Evolutionary conservation across 2,888 invertebrate species (phyloP).

Genomic region (Drosophila seclusa): DNA sequence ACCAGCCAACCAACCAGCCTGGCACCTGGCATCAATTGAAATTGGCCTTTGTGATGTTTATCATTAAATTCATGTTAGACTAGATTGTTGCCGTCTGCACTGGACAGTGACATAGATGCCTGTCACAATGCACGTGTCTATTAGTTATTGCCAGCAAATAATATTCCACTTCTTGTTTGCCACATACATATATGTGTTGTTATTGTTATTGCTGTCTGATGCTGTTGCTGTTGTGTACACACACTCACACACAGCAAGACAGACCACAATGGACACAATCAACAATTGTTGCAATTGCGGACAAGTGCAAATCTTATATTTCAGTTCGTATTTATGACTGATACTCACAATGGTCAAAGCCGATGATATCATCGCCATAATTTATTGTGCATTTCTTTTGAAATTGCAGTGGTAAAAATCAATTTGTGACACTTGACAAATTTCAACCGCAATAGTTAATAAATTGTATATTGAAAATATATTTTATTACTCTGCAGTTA

Average conservation of each 20-base stretch:
- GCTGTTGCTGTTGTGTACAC: slow-evolving; percentile 50
- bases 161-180: slow-evolving; percentile 60
- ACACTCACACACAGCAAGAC: slow-evolving; percentile 10
- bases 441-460: slow-evolving; percentile 10
- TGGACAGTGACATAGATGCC: slow-evolving; percentile 11
- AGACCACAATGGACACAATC: slow-evolving; percentile 68
- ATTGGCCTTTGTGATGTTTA: slow-evolving; percentile 66
- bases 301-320: slow-evolving; percentile 58
- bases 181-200: slow-evolving; percentile 17
- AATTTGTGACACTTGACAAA: slow-evolving; percentile 14
- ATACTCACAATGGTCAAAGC: slow-evolving; percentile 14
- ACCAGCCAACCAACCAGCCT: not conserved
- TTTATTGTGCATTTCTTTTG: slow-evolving; percentile 29
- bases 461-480: not conserved
- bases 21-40: slow-evolving; percentile 22
- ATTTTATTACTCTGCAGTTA: not conserved
- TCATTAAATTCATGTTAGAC: slow-evolving; percentile 67
- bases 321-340: slow-evolving; percentile 62
- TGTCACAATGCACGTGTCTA: slow-evolving; percentile 45
- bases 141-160: slow-evolving; percentile 67
- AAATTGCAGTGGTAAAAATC: slow-evolving; percentile 2
- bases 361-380: slow-evolving; percentile 19
- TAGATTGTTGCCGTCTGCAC: slow-evolving; percentile 18
- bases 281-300: slow-evolving; percentile 65
- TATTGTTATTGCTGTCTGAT: slow-evolving; percentile 28